Evolutionary conservation across 2,888 invertebrate species (phyloP).

Genomic region (Erannis defoliaria): DNA sequence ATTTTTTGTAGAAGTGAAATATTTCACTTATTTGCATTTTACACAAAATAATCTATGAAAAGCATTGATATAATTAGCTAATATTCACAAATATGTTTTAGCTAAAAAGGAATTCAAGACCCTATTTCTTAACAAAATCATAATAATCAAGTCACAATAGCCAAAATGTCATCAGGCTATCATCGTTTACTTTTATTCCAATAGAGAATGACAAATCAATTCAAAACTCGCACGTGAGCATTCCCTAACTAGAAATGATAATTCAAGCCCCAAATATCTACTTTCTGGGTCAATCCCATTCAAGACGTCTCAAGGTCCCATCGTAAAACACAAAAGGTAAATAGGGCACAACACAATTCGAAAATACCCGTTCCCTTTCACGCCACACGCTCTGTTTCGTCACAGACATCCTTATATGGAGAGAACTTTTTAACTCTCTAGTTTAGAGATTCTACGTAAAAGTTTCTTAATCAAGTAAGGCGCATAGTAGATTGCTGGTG

Average conservation of each 20-base stretch:
- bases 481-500: no score
- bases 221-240: slow-evolving; percentile 32
- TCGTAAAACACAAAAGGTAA: slow-evolving; percentile 33
- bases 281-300: slow-evolving; percentile 35
- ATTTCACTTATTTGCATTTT: neutral
- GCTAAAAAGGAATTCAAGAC: no score
- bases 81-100: no score
- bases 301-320: slow-evolving; percentile 36
- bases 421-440: neutral
- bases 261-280: slow-evolving; percentile 21
- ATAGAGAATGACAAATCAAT: slow-evolving; percentile 18
- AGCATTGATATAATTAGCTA: neutral
- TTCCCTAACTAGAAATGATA: slow-evolving; percentile 18
- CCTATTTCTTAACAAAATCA: no score
- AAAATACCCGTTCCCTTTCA: slow-evolving; percentile 54
- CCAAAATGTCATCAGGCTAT: neutral
- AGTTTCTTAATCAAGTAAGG: no score
- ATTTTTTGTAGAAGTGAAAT: neutral
- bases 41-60: no score
- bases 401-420: slow-evolving; percentile 3
- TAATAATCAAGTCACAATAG: neutral
- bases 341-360: slow-evolving; percentile 38
- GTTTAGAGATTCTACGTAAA: no score
- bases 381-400: slow-evolving; percentile 27
- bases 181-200: neutral